A percentile compares a stretch with the other conserved stretches of the same genome.
phyloP scores from a whole-genome alignment of 2,888 invertebrate genomes.

The Rhodophaea formosa region DNA sequence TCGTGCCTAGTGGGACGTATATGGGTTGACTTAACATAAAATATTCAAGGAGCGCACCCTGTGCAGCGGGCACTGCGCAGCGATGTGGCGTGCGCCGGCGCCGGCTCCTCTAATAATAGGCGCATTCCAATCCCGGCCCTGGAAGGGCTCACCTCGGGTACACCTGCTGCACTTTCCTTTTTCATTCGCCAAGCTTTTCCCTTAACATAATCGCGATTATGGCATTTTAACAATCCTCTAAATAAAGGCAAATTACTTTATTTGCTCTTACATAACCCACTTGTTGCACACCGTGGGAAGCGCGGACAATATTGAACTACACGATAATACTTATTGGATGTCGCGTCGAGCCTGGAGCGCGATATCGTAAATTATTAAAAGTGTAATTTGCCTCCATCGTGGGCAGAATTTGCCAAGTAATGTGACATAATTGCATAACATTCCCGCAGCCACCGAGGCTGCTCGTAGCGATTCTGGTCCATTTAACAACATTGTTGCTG shows the following conservation, averaged over 20 bases:
- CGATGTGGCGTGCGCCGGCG: slow-evolving; percentile 60
- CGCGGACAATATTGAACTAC: slow-evolving; percentile 7
- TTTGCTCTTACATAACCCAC: slow-evolving; percentile 9
- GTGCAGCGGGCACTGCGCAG: slow-evolving; percentile 40
- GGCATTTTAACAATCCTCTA: slow-evolving; percentile 18
- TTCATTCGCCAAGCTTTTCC: slow-evolving; percentile 62
- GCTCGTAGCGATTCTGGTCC: neutral
- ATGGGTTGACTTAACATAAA: neutral
- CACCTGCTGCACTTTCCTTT: slow-evolving; percentile 76
- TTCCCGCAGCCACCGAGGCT: neutral
- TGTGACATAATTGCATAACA: slow-evolving; percentile 14
- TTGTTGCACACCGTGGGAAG: slow-evolving; percentile 11
- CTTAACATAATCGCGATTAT: slow-evolving; percentile 25
- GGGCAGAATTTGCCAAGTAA: slow-evolving; percentile 12
- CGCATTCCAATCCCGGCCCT: slow-evolving; percentile 62
- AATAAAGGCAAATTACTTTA: slow-evolving; percentile 19
- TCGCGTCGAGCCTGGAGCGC: slow-evolving; percentile 8
- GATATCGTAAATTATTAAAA: slow-evolving; percentile 19
- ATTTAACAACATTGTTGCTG: slow-evolving; percentile 13
- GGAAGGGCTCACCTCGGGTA: slow-evolving; percentile 52
- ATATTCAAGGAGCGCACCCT: slow-evolving; percentile 38
- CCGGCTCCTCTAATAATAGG: slow-evolving; percentile 73
- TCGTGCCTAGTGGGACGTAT: neutral
- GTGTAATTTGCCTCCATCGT: slow-evolving; percentile 4
- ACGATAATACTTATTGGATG: slow-evolving; percentile 15